These are phyloP conservation scores for Potorous gilbertii DNA, from an alignment of 2,797 vertebrate species.

Conservation along the genomic window DNA sequence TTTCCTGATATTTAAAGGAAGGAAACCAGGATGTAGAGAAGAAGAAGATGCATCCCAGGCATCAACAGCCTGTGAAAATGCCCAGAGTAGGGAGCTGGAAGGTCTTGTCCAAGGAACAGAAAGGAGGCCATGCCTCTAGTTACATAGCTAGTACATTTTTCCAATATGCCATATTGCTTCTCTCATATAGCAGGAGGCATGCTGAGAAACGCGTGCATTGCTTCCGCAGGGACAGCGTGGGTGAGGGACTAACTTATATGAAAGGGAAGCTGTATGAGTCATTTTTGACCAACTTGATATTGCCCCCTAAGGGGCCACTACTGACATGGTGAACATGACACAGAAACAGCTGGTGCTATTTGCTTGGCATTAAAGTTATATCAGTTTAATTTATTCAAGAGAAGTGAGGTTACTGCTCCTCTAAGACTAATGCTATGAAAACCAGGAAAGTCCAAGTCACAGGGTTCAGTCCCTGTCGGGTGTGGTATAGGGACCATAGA, in stretches of 20 bases:
- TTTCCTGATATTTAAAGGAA: not conserved
- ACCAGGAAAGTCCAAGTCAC: not conserved
- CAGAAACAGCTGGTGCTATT: not conserved
- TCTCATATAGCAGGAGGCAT: not conserved
- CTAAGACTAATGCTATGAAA: not conserved
- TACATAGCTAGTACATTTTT: not conserved
- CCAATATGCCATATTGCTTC: not conserved
- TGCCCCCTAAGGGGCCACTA: not conserved
- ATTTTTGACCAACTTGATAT: not conserved
- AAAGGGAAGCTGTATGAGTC: not conserved
- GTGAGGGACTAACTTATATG: not conserved
- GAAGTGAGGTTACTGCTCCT: not conserved
- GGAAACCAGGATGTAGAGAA: not conserved
- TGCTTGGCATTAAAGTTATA: not conserved
- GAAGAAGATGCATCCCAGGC: not conserved
- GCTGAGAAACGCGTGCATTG: not conserved
- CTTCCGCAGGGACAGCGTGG: not conserved
- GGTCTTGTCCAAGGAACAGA: not conserved
- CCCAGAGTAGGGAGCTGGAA: not conserved
- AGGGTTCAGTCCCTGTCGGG: not conserved
- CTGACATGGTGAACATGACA: rapidly evolving
- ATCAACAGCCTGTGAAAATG: not conserved
- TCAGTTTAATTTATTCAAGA: not conserved
- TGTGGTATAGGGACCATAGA: not conserved
- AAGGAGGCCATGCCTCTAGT: not conserved